These are phyloP conservation scores for Pempheris klunzingeri DNA, from an alignment of 2,797 vertebrate genomes.

Conservation along the genomic window DNA sequence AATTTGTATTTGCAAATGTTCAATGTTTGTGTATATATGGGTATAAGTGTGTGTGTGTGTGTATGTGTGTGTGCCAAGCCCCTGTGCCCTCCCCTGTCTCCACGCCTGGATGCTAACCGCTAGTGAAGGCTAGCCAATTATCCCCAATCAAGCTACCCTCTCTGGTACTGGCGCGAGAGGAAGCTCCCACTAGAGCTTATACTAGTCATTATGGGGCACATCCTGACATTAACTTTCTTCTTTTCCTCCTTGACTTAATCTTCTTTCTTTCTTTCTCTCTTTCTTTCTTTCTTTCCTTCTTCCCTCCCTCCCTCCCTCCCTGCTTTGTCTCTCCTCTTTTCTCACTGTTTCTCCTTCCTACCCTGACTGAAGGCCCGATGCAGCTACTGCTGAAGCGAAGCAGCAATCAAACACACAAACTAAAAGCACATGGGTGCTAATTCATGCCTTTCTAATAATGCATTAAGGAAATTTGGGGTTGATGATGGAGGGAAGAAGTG, in stretches of 20 bases:
- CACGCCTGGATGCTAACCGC: constrained; percentile 82
- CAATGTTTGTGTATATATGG: constrained; percentile 46
- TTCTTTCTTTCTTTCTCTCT: constrained; percentile 14
- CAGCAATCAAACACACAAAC: constrained; percentile 82
- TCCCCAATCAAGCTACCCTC: constrained; percentile 87
- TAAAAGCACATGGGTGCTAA: constrained; percentile 83
- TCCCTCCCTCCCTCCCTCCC: constrained; percentile 20
- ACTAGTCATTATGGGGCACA: constrained; percentile 87
- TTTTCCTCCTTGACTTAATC: constrained; percentile 68
- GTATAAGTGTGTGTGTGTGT: constrained; percentile 21
- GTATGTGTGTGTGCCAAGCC: constrained; percentile 69
- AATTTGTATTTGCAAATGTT: constrained; percentile 59
- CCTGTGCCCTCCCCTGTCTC: constrained; percentile 79
- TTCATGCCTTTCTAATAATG: constrained; percentile 77
- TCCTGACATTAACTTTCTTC: constrained; percentile 87
- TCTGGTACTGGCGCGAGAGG: constrained; percentile 83
- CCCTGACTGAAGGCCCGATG: constrained; percentile 36
- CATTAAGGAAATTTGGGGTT: constrained; percentile 71
- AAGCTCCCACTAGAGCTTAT: constrained; percentile 86
- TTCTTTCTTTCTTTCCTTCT: constrained; percentile 24
- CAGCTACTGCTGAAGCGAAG: constrained; percentile 54
- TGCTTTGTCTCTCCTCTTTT: constrained; percentile 18
- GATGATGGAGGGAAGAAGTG: constrained; percentile 65
- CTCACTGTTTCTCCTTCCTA: constrained; percentile 17
- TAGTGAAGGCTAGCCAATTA: constrained; percentile 86